Percentiles rank a stretch among this genome's conserved stretches.
Evolutionary conservation across 2,113 vertebrate genomes (phyloP).

Genomic region (Pleuronectes platessa): DNA sequence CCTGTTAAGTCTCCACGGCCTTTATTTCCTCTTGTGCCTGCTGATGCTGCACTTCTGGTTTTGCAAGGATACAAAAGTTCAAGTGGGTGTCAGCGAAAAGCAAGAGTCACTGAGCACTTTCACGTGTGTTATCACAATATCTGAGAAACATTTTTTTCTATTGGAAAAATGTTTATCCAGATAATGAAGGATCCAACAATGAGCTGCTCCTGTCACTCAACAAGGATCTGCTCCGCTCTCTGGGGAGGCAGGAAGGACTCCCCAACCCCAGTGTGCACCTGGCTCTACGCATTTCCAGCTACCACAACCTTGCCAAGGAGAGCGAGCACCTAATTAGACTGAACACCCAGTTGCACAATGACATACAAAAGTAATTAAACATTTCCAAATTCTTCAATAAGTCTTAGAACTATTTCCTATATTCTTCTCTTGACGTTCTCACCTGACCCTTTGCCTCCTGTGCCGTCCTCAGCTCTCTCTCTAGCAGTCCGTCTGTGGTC

Average conservation of each 20-base stretch:
- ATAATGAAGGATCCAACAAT: constrained; percentile 54
- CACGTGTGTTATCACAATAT: neutral
- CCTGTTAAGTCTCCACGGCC: neutral
- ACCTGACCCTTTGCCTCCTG: neutral
- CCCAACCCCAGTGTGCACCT: constrained; percentile 90
- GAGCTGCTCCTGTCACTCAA: constrained; percentile 79
- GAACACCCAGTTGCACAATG: constrained; percentile 76
- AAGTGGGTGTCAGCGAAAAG: constrained; percentile 33
- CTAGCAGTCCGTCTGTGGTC: constrained; percentile 61
- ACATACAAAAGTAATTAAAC: constrained; percentile 79
- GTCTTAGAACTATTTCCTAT: neutral
- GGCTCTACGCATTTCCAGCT: constrained; percentile 87
- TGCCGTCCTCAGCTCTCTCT: constrained; percentile 43
- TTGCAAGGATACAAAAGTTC: constrained; percentile 34
- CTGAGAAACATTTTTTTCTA: neutral
- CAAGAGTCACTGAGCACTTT: neutral
- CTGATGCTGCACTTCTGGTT: constrained; percentile 59
- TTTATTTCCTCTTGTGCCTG: constrained; percentile 37
- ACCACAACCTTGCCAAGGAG: constrained; percentile 83
- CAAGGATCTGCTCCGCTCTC: constrained; percentile 81
- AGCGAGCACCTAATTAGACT: constrained; percentile 81
- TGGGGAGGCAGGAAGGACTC: constrained; percentile 48
- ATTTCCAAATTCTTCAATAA: constrained; percentile 1
- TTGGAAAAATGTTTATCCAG: constrained; percentile 59
- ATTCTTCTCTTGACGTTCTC: neutral